Evolutionary conservation across 2,888 invertebrate species (phyloP).

Genomic region (Seladonia tumulorum): DNA sequence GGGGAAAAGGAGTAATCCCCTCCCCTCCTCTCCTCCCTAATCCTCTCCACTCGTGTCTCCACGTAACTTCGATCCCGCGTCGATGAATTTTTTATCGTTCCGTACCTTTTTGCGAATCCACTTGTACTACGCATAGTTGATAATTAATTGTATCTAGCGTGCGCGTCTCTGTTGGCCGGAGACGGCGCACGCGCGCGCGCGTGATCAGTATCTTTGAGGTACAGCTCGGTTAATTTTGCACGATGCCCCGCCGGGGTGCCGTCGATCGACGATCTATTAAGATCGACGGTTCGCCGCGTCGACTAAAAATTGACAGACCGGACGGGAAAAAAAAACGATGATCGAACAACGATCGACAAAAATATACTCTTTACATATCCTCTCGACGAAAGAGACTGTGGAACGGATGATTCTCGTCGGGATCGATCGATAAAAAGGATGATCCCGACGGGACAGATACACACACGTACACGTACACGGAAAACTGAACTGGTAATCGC

Average conservation of each 20-base stretch:
- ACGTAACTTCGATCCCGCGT: conserved; percentile 42
- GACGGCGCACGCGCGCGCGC: conserved; percentile 46
- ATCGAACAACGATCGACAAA: conserved; percentile 16
- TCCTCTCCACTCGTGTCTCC: conserved; percentile 53
- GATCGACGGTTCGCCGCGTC: conserved; percentile 10
- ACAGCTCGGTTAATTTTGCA: conserved; percentile 55
- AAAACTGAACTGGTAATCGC: neutral
- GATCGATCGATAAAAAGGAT: neutral
- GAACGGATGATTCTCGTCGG: neutral
- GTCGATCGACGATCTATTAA: conserved; percentile 9
- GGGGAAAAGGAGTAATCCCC: neutral
- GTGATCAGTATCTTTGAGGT: conserved; percentile 50
- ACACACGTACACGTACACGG: neutral
- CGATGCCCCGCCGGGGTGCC: conserved; percentile 7
- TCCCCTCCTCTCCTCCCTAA: neutral
- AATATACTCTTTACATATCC: conserved; percentile 43
- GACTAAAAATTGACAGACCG: neutral
- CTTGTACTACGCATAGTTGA: conserved; percentile 40
- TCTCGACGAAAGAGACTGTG: neutral
- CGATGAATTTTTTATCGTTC: conserved; percentile 56
- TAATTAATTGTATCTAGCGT: conserved; percentile 49
- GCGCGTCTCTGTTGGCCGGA: conserved; percentile 14
- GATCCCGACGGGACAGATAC: neutral
- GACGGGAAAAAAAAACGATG: neutral
- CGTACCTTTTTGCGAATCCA: conserved; percentile 52